Evolutionary conservation across 1,140 invertebrate genomes (phyloP).

Genomic region (Thaumatotibia leucotreta): DNA sequence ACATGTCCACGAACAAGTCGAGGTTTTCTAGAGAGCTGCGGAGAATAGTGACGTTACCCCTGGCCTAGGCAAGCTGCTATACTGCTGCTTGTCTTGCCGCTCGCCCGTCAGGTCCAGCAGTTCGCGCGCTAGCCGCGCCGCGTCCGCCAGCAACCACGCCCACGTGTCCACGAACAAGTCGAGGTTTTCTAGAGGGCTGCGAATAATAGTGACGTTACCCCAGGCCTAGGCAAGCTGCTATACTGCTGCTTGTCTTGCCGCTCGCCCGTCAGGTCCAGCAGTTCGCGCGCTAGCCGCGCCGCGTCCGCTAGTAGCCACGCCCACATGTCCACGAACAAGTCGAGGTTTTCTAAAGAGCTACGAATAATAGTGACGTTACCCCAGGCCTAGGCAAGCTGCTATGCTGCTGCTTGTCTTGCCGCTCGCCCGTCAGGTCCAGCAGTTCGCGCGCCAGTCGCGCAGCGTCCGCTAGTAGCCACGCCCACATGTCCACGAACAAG

Average conservation of each 20-base stretch:
- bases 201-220: too few relatives aligned
- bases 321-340: constrained; percentile 99
- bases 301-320: too few relatives aligned
- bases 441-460: constrained; percentile 92
- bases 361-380: constrained; percentile 84
- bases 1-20: too few relatives aligned
- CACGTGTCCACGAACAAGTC: too few relatives aligned
- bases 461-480: constrained; percentile 93
- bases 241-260: constrained; percentile 93
- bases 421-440: constrained; percentile 85
- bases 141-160: too few relatives aligned
- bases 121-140: too few relatives aligned
- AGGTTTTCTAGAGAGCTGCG: too few relatives aligned
- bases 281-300: constrained; percentile 89
- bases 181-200: too few relatives aligned
- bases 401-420: constrained; percentile 93
- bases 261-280: constrained; percentile 85
- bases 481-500: constrained; percentile 99
- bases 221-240: constrained; percentile 95
- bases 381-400: constrained; percentile 96
- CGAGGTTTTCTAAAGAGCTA: constrained; percentile 99
- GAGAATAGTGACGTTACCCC: constrained; percentile 91
- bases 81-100: too few relatives aligned
- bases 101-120: too few relatives aligned
- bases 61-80: too few relatives aligned